Evolutionary conservation across 2,888 invertebrate genomes (phyloP).

Genomic region (Drosophila ezoana): DNA sequence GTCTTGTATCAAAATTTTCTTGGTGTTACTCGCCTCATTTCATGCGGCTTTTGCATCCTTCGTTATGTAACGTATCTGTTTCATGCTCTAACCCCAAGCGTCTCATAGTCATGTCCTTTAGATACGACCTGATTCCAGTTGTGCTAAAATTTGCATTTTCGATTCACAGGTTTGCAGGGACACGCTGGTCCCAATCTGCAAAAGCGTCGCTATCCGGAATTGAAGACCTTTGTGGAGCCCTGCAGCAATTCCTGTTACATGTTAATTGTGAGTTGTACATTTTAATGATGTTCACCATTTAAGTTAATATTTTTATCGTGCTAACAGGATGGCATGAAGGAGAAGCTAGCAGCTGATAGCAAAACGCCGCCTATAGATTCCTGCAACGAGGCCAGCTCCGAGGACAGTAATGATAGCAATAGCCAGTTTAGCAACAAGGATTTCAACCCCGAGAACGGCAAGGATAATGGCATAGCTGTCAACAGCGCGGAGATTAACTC

Average conservation of each 20-base stretch:
- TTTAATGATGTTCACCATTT: not conserved
- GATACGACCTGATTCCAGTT: not conserved
- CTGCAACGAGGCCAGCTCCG: conserved; percentile 96
- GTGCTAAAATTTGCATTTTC: conserved; percentile 20
- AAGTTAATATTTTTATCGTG: conserved; percentile 3
- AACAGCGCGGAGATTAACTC: conserved; percentile 84
- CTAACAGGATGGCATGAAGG: conserved; percentile 92
- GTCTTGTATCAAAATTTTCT: conserved; percentile 67
- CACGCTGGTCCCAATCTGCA: conserved; percentile 96
- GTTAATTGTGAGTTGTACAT: conserved; percentile 88
- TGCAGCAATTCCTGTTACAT: conserved; percentile 95
- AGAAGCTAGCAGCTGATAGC: conserved; percentile 89
- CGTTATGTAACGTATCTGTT: conserved; percentile 55
- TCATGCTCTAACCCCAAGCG: conserved; percentile 60
- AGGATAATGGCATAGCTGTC: conserved; percentile 81
- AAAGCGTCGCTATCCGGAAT: conserved; percentile 94
- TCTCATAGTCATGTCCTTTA: conserved; percentile 51
- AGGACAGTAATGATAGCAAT: conserved; percentile 96
- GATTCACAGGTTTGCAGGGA: conserved; percentile 91
- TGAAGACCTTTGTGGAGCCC: conserved; percentile 93
- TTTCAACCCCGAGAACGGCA: conserved; percentile 82
- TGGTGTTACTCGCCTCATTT: conserved; percentile 70
- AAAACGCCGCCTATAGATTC: conserved; percentile 90
- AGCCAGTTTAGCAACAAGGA: conserved; percentile 89
- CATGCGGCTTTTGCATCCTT: conserved; percentile 54